A percentile compares a stretch with the other conserved stretches of the same genome.
phyloP scores from a whole-genome alignment of 2,113 vertebrate species.

The Eidolon helvum region DNA sequence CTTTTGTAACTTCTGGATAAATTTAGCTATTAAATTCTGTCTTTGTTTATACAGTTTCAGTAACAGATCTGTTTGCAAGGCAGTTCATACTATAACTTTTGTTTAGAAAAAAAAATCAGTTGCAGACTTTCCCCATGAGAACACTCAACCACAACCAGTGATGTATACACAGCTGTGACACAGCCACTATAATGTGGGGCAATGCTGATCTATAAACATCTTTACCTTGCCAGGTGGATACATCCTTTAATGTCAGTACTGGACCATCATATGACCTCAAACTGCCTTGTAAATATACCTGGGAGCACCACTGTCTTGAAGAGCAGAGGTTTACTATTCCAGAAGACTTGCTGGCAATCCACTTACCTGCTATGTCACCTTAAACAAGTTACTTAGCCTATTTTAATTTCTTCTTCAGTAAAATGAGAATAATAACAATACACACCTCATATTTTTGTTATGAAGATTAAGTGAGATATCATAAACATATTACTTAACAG shows the following conservation, averaged over 20 bases:
- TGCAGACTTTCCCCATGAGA: background rate
- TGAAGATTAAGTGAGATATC: background rate
- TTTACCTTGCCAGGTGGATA: background rate
- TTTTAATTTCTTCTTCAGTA: background rate
- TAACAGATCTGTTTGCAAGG: background rate
- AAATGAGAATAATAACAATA: background rate
- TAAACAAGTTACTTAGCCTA: background rate
- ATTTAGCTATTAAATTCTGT: background rate
- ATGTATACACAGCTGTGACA: no score
- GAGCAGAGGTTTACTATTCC: background rate
- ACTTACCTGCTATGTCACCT: background rate
- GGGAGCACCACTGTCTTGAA: background rate
- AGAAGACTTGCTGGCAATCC: background rate
- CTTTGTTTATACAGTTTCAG: background rate
- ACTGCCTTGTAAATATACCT: background rate
- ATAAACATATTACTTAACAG: background rate
- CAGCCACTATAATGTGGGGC: background rate
- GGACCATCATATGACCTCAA: background rate
- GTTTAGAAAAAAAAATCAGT: background rate
- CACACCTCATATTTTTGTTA: background rate
- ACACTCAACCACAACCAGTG: background rate
- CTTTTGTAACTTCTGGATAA: conserved; percentile 28
- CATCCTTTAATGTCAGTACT: background rate
- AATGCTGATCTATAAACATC: background rate
- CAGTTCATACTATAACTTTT: background rate